Evolutionary conservation across 2,113 vertebrate genomes (phyloP).

Genomic region (Catagonus wagneri): DNA sequence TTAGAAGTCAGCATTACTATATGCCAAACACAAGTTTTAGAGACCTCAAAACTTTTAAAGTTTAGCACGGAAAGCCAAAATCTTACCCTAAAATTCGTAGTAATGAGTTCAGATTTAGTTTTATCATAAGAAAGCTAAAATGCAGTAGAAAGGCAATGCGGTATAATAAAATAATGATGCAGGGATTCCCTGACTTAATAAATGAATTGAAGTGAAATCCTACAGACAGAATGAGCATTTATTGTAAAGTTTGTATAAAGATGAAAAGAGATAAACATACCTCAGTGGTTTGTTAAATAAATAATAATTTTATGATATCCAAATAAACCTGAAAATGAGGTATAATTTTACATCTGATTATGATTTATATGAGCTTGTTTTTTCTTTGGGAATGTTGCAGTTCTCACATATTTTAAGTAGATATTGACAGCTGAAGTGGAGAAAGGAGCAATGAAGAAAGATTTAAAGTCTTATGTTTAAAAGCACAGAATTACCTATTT

Average conservation of each 20-base stretch:
- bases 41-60: slow-evolving; percentile 14
- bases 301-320: slow-evolving; percentile 63
- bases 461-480: not conserved
- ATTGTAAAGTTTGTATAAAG: slow-evolving; percentile 5
- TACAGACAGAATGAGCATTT: slow-evolving; percentile 76
- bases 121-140: slow-evolving; percentile 83
- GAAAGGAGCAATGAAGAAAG: not conserved
- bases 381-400: not conserved
- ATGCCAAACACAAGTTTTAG: not conserved
- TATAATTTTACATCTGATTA: not conserved
- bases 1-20: not conserved
- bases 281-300: slow-evolving; percentile 28
- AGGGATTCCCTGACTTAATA: slow-evolving; percentile 82
- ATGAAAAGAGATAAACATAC: no score
- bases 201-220: slow-evolving; percentile 83
- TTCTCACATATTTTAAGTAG: not conserved
- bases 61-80: not conserved
- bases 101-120: slow-evolving; percentile 80
- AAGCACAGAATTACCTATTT: not conserved
- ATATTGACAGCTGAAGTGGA: not conserved
- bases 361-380: not conserved
- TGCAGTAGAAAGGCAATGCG: slow-evolving; percentile 79
- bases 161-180: slow-evolving; percentile 83
- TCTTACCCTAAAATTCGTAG: slow-evolving; percentile 63
- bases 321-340: slow-evolving; percentile 2